Percentiles rank a stretch among this genome's conserved stretches.
phyloP scores from a whole-genome alignment of 1,140 invertebrate genomes.

The Nephotettix cincticeps region DNA sequence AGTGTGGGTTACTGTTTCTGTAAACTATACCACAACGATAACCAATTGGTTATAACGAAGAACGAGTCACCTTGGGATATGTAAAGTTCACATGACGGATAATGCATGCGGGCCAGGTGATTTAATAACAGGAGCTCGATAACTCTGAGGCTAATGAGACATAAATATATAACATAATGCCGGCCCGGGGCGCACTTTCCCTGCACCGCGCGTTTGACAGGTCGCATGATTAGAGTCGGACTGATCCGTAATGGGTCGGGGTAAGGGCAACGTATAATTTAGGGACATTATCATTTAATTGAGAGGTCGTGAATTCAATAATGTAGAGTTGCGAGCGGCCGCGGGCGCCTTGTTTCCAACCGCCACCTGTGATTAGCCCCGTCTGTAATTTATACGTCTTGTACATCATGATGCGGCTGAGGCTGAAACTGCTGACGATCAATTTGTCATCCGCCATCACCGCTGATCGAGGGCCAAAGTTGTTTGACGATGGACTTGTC shows the following conservation, averaged over 20 bases:
- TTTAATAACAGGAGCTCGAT: not conserved
- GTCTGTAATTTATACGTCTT: constrained; percentile 4
- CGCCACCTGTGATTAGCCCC: not conserved
- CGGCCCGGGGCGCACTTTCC: not conserved
- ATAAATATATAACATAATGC: constrained; percentile 5
- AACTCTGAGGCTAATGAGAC: not conserved
- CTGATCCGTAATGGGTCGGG: not conserved
- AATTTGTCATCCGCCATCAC: not conserved
- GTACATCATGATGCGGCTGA: not conserved
- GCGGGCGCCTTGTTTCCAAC: not conserved
- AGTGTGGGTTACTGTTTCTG: too few relatives aligned
- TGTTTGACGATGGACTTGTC: too few relatives aligned
- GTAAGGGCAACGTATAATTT: not conserved
- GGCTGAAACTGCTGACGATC: not conserved
- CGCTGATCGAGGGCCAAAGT: too few relatives aligned
- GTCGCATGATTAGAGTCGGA: not conserved
- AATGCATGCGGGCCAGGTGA: not conserved
- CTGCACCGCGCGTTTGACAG: not conserved
- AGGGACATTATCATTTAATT: constrained; percentile 10
- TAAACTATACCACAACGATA: too few relatives aligned
- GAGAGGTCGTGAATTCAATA: constrained; percentile 9
- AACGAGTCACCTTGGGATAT: not conserved
- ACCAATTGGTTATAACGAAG: too few relatives aligned
- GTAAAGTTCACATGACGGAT: not conserved
- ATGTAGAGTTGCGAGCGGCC: not conserved